phyloP scores from a whole-genome alignment of 2,797 vertebrate species.

The Sebastes cheni region DNA sequence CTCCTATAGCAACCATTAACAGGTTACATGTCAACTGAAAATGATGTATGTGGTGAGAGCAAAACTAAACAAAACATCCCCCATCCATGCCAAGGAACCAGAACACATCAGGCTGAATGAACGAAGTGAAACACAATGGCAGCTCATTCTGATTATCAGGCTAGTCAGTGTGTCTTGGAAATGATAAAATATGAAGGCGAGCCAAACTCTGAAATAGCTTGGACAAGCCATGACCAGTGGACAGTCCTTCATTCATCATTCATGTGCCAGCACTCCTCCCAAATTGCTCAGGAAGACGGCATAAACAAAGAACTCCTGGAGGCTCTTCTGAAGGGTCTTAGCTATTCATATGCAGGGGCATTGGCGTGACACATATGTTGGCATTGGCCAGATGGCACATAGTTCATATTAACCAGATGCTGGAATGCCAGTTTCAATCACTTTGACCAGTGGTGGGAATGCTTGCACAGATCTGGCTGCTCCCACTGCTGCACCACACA shows the following conservation, averaged over 20 bases:
- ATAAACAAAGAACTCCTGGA: background rate
- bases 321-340: constrained; percentile 18
- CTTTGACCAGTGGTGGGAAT: constrained; percentile 39
- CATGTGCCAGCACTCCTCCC: background rate
- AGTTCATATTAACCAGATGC: constrained; percentile 66
- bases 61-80: background rate
- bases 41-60: too few relatives aligned
- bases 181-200: background rate
- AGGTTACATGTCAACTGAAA: background rate
- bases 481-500: constrained; percentile 16
- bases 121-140: too few relatives aligned
- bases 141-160: background rate
- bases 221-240: background rate
- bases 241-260: background rate
- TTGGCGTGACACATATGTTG: constrained; percentile 42
- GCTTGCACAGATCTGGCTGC: constrained; percentile 5
- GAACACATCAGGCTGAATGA: background rate
- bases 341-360: constrained; percentile 49
- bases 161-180: background rate
- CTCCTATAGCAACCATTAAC: background rate
- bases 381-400: constrained; percentile 35
- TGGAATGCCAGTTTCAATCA: constrained; percentile 63
- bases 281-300: background rate
- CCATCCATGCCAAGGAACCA: background rate
- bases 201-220: background rate